Evolutionary conservation across 2,888 invertebrate genomes (phyloP).

Genomic region (Abscondita cerata): DNA sequence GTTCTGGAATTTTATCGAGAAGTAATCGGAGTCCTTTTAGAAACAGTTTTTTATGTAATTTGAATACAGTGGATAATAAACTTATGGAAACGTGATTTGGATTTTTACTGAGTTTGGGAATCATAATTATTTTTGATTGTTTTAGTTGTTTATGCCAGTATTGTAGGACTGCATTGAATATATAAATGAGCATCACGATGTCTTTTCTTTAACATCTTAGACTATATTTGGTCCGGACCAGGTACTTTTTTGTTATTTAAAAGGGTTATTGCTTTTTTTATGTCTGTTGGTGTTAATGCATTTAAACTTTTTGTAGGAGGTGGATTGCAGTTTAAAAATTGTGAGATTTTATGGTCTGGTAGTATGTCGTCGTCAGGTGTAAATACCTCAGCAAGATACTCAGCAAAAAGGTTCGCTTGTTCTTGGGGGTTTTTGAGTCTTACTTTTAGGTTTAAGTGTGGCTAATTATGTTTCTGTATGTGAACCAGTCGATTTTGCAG

Average conservation of each 20-base stretch:
- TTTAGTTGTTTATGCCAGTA: slow-evolving; percentile 2
- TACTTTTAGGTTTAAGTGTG: background rate
- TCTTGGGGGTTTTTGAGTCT: slow-evolving; percentile 12
- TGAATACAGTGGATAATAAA: background rate
- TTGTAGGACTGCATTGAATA: background rate
- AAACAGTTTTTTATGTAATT: background rate
- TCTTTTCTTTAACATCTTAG: background rate
- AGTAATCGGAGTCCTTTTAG: background rate
- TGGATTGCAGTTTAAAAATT: too few relatives aligned
- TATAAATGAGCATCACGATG: background rate
- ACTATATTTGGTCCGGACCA: background rate
- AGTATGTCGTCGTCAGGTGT: background rate
- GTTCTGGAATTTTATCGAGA: background rate
- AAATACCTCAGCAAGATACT: slow-evolving; percentile 3
- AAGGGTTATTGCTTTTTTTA: background rate
- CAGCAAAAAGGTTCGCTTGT: slow-evolving; percentile 3
- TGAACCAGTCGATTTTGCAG: background rate
- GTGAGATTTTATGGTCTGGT: background rate
- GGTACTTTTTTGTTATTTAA: slow-evolving; percentile 5
- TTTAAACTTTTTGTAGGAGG: background rate
- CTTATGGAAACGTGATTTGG: background rate
- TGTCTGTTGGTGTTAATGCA: slow-evolving; percentile 6
- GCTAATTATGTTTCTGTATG: background rate
- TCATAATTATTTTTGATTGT: background rate
- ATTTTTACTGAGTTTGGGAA: background rate